phyloP scores from a whole-genome alignment of 2,113 vertebrate genomes.

The Indri indri region DNA sequence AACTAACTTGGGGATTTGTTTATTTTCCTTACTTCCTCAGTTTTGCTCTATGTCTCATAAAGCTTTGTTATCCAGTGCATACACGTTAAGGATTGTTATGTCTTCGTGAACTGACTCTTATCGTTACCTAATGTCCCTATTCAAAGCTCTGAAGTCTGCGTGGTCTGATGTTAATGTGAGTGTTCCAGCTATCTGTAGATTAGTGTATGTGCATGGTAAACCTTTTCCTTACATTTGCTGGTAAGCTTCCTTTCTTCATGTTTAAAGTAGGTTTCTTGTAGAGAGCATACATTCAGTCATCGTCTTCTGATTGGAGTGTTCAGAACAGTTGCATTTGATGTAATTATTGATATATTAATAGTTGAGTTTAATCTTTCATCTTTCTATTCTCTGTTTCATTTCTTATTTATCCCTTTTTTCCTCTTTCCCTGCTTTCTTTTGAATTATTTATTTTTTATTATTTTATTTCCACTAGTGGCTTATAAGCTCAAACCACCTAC shows the following conservation, averaged over 20 bases:
- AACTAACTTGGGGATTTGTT: not conserved
- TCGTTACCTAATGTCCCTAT: not conserved
- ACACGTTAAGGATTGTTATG: not conserved
- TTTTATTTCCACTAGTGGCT: not conserved
- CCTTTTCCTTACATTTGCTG: not conserved
- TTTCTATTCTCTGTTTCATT: not conserved
- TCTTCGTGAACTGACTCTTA: not conserved
- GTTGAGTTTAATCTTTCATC: not conserved
- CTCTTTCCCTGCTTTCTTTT: not conserved
- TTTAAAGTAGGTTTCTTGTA: not conserved
- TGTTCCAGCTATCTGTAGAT: not conserved
- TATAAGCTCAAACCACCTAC: not conserved
- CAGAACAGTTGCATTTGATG: not conserved
- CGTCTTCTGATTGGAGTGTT: not conserved
- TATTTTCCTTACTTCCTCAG: not conserved
- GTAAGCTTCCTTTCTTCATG: not conserved
- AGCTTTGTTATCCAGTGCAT: not conserved
- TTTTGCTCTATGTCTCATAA: not conserved
- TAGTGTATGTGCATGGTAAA: not conserved
- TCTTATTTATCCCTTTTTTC: not conserved
- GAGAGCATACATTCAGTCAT: not conserved
- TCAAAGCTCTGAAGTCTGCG: not conserved
- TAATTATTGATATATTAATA: not conserved
- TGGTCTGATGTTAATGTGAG: not conserved
- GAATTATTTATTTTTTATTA: not conserved